phyloP scores from a whole-genome alignment of 30 jellyfish, hydroid and myxozoan genomes.

The Clytia hemisphaerica region DNA sequence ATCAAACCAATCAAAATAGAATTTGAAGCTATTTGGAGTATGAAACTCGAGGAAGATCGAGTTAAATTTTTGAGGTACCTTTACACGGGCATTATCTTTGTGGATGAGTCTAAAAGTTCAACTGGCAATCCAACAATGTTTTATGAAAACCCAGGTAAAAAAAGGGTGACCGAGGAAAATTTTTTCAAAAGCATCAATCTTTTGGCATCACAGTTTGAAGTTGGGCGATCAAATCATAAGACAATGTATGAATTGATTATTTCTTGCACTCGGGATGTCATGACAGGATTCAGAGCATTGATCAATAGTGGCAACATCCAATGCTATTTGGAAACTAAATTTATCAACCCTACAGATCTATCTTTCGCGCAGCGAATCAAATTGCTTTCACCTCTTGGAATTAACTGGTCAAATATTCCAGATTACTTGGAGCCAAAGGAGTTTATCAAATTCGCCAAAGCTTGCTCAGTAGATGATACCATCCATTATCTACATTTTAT shows the following conservation, averaged over 20 bases:
- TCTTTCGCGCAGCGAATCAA: not conserved
- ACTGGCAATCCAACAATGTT: constrained; percentile 11
- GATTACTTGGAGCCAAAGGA: not conserved
- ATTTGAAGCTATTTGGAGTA: not conserved
- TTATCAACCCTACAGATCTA: too few relatives aligned
- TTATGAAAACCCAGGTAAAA: too few relatives aligned
- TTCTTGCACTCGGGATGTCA: too few relatives aligned
- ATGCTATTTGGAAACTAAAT: too few relatives aligned
- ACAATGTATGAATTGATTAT: too few relatives aligned
- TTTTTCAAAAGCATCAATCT: too few relatives aligned
- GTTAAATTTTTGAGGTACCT: not conserved
- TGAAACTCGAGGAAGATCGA: not conserved
- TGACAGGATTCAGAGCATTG: too few relatives aligned
- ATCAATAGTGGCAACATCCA: too few relatives aligned
- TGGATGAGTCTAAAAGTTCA: not conserved
- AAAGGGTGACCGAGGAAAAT: too few relatives aligned
- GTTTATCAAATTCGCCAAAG: constrained; percentile 3
- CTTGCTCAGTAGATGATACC: constrained; percentile 2
- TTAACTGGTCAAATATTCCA: constrained; percentile 2
- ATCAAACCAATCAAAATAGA: too few relatives aligned
- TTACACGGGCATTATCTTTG: constrained; percentile 7
- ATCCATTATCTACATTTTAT: constrained; percentile 4
- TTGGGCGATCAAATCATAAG: too few relatives aligned
- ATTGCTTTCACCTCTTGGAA: not conserved
- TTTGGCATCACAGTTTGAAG: too few relatives aligned